phyloP scores from a whole-genome alignment of 2,888 invertebrate genomes.

The Lycocerus yunnanus region DNA sequence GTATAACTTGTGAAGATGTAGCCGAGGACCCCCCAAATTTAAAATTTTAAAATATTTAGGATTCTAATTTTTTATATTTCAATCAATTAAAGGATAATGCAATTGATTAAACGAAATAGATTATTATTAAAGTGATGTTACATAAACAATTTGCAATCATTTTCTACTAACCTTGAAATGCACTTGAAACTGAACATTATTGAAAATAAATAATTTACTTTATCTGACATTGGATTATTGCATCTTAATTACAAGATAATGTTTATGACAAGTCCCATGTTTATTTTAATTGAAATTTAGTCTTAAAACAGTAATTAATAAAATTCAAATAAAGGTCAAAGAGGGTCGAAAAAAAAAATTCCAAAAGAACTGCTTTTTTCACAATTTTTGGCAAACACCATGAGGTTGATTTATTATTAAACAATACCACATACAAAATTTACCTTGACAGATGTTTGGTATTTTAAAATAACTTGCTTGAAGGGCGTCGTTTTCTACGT shows the following conservation, averaged over 20 bases:
- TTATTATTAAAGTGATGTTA: conserved; percentile 12
- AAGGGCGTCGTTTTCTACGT: conserved; percentile 48
- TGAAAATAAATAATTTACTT: conserved; percentile 18
- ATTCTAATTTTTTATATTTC: not conserved
- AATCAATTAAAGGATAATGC: not conserved
- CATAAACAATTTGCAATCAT: conserved; percentile 16
- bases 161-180: conserved; percentile 49
- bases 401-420: not conserved
- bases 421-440: conserved; percentile 34
- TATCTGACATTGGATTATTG: conserved; percentile 11
- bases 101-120: not conserved
- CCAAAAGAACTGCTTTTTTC: not conserved
- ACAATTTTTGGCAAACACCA: conserved; percentile 11
- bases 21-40: not conserved
- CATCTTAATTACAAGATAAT: not conserved
- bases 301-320: not conserved
- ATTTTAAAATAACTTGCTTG: conserved; percentile 45
- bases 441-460: conserved; percentile 41
- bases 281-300: not conserved
- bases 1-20: not conserved
- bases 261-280: not conserved
- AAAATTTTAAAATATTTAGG: not conserved
- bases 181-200: conserved; percentile 48
- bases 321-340: not conserved
- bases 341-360: not conserved